Evolutionary conservation across 2,113 vertebrate species (phyloP).

Genomic region (Saimiri boliviensis): DNA sequence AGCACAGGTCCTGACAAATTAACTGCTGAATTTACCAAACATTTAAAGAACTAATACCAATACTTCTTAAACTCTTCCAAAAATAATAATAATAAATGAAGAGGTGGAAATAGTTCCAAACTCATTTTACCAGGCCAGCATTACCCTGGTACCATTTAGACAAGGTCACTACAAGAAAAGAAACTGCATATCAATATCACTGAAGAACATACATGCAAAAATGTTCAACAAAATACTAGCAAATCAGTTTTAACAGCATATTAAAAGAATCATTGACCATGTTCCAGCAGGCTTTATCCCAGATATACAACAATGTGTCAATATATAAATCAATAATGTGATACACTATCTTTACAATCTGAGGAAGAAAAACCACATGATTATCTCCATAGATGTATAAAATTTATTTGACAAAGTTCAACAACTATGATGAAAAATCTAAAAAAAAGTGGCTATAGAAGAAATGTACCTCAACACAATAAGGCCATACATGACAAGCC

Average conservation of each 20-base stretch:
- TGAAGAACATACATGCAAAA: background rate
- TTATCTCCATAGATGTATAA: background rate
- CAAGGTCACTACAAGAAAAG: background rate
- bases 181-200: background rate
- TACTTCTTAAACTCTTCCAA: background rate
- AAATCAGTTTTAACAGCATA: background rate
- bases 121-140: background rate
- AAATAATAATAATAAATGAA: background rate
- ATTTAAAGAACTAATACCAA: background rate
- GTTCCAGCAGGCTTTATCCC: background rate
- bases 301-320: background rate
- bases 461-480: too few species aligned
- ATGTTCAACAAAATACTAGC: background rate
- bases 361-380: background rate
- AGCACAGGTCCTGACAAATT: background rate
- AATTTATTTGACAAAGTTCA: background rate
- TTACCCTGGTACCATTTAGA: background rate
- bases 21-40: background rate
- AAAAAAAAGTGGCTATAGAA: too few species aligned
- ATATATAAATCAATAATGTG: background rate
- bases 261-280: too few species aligned
- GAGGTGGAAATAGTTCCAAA: too few species aligned
- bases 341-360: background rate
- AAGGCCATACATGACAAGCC: too few species aligned
- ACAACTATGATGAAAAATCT: too few species aligned